Evolutionary conservation across 2,113 vertebrate genomes (phyloP).

Genomic region (Melierax canorus): DNA sequence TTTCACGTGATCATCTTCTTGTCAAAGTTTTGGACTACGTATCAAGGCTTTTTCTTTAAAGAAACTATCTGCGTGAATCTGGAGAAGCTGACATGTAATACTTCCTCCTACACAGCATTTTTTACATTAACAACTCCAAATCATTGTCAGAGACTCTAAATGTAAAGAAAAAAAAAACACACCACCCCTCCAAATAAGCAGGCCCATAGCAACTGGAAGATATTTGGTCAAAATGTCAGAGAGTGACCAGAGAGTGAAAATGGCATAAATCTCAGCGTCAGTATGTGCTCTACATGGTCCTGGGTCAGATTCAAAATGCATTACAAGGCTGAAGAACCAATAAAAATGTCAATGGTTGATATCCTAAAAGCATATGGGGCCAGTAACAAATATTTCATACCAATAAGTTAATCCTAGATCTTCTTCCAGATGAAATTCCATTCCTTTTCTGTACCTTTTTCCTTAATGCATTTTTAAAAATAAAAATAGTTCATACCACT

Average conservation of each 20-base stretch:
- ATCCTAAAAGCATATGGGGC: neutral
- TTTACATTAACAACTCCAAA: neutral
- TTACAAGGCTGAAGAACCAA: slow-evolving; percentile 8
- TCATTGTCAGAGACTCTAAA: neutral
- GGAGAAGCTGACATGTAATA: neutral
- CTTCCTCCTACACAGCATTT: neutral
- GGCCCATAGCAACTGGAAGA: neutral
- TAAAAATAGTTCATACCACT: neutral
- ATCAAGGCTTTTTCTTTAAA: neutral
- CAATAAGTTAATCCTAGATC: neutral
- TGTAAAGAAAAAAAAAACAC: neutral
- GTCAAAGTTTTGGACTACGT: neutral
- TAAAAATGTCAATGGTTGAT: neutral
- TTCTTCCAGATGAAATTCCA: neutral
- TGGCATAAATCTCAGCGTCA: neutral
- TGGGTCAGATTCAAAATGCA: neutral
- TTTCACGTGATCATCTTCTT: neutral
- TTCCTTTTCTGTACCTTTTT: neutral
- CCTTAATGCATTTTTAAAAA: neutral
- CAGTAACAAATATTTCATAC: neutral
- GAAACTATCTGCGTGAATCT: neutral
- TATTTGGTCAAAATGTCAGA: neutral
- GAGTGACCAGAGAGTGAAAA: neutral
- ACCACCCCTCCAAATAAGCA: neutral
- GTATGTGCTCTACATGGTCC: neutral